Conservation (phyloP, 2,888 invertebrate genomes). For the Mechanitis mazaeus region DNA sequence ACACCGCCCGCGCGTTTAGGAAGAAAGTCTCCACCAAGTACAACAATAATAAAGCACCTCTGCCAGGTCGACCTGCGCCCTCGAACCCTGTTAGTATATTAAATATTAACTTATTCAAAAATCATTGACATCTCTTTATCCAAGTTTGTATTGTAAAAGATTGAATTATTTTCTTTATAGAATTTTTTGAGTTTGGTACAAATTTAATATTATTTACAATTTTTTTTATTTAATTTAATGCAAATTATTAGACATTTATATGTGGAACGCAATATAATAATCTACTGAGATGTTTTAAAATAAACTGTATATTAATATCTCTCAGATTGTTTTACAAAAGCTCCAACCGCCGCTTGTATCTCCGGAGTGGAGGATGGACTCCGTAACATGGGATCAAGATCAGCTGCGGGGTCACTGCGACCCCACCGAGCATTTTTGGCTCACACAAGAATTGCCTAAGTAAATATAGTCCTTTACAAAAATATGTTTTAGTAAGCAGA, state of each 20-base stretch:
- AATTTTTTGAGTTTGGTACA: too few relatives aligned
- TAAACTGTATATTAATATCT: background rate
- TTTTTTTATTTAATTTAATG: too few relatives aligned
- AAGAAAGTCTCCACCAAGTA: constrained; percentile 11
- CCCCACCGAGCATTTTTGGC: constrained; percentile 42
- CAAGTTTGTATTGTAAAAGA: too few relatives aligned
- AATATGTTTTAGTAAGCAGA: too few relatives aligned
- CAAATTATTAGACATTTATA: too few relatives aligned
- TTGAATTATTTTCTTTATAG: too few relatives aligned
- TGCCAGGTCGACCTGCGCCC: constrained; percentile 31
- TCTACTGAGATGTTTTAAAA: too few relatives aligned
- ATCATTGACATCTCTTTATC: too few relatives aligned
- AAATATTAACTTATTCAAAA: too few relatives aligned
- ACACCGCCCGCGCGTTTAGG: constrained; percentile 25
- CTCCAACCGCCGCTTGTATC: constrained; percentile 38
- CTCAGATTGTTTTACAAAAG: constrained; percentile 35
- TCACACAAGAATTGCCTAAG: constrained; percentile 18
- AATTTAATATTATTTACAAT: too few relatives aligned
- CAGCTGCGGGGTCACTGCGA: constrained; percentile 41
- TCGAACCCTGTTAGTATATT: constrained; percentile 35
- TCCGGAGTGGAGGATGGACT: constrained; percentile 55
- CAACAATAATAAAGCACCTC: constrained; percentile 33
- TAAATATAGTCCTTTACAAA: background rate
- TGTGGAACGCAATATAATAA: too few relatives aligned
- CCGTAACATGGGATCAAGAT: constrained; percentile 44